phyloP scores from a whole-genome alignment of 2,113 vertebrate genomes.

The Nothobranchius furzeri region DNA sequence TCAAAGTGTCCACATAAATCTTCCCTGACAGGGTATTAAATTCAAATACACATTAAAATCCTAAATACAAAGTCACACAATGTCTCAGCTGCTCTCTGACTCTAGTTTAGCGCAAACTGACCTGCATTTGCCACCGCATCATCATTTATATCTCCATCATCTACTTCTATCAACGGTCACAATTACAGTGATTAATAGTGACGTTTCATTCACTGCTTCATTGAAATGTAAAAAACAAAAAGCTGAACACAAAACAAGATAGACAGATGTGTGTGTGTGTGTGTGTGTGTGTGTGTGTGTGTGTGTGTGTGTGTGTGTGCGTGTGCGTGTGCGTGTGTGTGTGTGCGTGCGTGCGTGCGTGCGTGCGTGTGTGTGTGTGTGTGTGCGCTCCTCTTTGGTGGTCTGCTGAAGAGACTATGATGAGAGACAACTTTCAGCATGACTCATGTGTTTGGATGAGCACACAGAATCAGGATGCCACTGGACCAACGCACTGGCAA shows the following conservation, averaged over 20 bases:
- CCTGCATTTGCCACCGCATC: constrained; percentile 41
- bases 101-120: constrained; percentile 20
- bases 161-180: constrained; percentile 43
- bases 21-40: constrained; percentile 73
- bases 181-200: constrained; percentile 65
- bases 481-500: constrained; percentile 28
- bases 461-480: constrained; percentile 35
- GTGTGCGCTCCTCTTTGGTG: not conserved
- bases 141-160: constrained; percentile 43
- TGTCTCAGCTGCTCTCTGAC: constrained; percentile 29
- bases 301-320: not conserved
- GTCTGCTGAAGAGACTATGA: constrained; percentile 4
- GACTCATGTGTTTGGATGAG: constrained; percentile 47
- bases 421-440: constrained; percentile 37
- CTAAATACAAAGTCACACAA: constrained; percentile 35
- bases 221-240: constrained; percentile 33
- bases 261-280: constrained; percentile 20
- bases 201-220: constrained; percentile 55
- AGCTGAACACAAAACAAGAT: constrained; percentile 25
- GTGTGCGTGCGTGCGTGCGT: not conserved
- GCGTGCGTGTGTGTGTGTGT: not conserved
- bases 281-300: not conserved
- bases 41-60: constrained; percentile 61
- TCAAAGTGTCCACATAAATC: constrained; percentile 70
- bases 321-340: not conserved